These are phyloP conservation scores for Picus viridis DNA, from an alignment of 2,797 vertebrate species.

Conservation along the genomic window DNA sequence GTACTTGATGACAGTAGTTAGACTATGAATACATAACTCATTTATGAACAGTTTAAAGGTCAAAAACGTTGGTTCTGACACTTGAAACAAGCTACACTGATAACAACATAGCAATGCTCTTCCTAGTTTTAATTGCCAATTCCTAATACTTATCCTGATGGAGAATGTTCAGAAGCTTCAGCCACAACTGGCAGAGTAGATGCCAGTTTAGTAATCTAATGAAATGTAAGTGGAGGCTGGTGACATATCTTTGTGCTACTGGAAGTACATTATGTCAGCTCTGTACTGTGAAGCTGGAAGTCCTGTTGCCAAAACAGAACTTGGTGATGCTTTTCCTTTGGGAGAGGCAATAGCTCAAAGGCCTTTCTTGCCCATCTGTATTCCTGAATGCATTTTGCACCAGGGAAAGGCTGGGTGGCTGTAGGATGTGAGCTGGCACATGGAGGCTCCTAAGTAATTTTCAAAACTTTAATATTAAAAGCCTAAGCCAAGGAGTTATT, in stretches of 20 bases:
- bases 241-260: neutral
- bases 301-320: neutral
- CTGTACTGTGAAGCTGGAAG: neutral
- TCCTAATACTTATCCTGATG: neutral
- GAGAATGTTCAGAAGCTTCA: neutral
- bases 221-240: neutral
- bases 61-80: neutral
- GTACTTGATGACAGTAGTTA: neutral
- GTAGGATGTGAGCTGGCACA: neutral
- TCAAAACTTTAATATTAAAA: neutral
- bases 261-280: neutral
- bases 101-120: neutral
- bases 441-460: neutral
- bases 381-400: neutral
- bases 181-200: neutral
- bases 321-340: neutral
- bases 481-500: conserved; percentile 14
- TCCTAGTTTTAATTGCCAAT: neutral
- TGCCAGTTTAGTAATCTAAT: neutral
- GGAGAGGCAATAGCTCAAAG: accelerated
- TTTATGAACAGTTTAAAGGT: neutral
- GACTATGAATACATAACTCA: neutral
- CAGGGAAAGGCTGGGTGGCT: neutral
- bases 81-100: neutral
- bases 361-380: neutral